phyloP scores from a whole-genome alignment of 2,797 vertebrate species.

The Paguma larvata region DNA sequence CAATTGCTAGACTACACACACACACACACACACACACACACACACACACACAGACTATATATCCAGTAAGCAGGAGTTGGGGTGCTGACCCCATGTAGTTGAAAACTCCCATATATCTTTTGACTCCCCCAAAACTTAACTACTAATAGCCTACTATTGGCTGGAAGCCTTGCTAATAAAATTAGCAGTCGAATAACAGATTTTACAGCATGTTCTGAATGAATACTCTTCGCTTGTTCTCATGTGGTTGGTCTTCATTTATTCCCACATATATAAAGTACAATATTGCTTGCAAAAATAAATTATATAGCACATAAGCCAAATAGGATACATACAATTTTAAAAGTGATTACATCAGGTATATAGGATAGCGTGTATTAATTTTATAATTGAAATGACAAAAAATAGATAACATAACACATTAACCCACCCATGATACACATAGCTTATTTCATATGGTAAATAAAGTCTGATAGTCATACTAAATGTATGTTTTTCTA shows the following conservation, averaged over 20 bases:
- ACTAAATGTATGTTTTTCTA: not conserved
- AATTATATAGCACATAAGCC: not conserved
- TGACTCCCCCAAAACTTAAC: not conserved
- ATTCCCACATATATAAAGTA: not conserved
- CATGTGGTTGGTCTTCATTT: not conserved
- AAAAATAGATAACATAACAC: not conserved
- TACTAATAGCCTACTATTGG: not conserved
- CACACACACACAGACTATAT: no score
- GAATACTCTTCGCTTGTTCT: not conserved
- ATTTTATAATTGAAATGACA: not conserved
- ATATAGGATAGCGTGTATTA: not conserved
- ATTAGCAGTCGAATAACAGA: not conserved
- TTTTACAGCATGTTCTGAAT: not conserved
- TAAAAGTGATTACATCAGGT: not conserved
- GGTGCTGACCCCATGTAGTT: not conserved
- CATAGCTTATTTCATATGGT: not conserved
- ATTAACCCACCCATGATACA: not conserved
- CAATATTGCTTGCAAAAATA: not conserved
- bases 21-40: no score
- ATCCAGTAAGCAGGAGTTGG: not conserved
- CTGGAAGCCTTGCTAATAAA: not conserved
- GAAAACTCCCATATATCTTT: not conserved
- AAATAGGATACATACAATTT: not conserved
- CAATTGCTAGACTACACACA: not conserved
- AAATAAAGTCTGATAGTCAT: not conserved